Conservation (phyloP, 1,140 invertebrate species). For the Drosophila orosa region DNA sequence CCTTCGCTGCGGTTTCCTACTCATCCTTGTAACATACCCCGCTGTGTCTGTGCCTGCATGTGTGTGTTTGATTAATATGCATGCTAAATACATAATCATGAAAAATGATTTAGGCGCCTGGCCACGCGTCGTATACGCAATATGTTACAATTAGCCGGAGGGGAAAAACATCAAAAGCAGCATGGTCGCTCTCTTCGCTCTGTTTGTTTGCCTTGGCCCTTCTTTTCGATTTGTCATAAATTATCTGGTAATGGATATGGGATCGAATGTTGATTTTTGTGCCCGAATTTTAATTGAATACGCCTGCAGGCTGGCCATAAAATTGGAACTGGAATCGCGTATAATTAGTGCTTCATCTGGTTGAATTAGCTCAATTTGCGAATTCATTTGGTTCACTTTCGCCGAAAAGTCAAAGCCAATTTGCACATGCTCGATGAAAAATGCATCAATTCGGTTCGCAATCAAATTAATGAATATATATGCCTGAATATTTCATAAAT, state of each 20-base stretch:
- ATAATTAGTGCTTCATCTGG: slow-evolving; percentile 35
- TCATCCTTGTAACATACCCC: neutral
- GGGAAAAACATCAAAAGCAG: slow-evolving; percentile 60
- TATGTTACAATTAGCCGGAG: slow-evolving; percentile 37
- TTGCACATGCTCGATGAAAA: slow-evolving; percentile 24
- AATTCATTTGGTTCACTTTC: slow-evolving; percentile 29
- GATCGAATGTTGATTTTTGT: slow-evolving; percentile 65
- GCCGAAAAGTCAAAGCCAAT: slow-evolving; percentile 32
- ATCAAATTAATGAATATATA: slow-evolving; percentile 55
- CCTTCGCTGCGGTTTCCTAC: slow-evolving; percentile 30
- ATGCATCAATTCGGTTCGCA: slow-evolving; percentile 42
- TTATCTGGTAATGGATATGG: slow-evolving; percentile 34
- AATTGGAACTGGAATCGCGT: neutral
- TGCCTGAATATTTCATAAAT: slow-evolving; percentile 46
- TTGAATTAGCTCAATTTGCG: slow-evolving; percentile 41
- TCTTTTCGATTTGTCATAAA: slow-evolving; percentile 53
- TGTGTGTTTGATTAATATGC: slow-evolving; percentile 68
- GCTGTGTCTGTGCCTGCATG: neutral
- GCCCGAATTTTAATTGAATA: slow-evolving; percentile 30
- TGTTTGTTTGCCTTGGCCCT: slow-evolving; percentile 6
- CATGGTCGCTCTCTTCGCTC: neutral
- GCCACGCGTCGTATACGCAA: slow-evolving; percentile 59
- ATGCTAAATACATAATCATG: slow-evolving; percentile 69
- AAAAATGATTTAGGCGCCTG: slow-evolving; percentile 62
- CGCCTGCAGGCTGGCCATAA: neutral